Evolutionary conservation across 2,113 vertebrate species (phyloP), one percentile per base, ranked within the genome.

Genomic region (Panurus biarmicus): DNA sequence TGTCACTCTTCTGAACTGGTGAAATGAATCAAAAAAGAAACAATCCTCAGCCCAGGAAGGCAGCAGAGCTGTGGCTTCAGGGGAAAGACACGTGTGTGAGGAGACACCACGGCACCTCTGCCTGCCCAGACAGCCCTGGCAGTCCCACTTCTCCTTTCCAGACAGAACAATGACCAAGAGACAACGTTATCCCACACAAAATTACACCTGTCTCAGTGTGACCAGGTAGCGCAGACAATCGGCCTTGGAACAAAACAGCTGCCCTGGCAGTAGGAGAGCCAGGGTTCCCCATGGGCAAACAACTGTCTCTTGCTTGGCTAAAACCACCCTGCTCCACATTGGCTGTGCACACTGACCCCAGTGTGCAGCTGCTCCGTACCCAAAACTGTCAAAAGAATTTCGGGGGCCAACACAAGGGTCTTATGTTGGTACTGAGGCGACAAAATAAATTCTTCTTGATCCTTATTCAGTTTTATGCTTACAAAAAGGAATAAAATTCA

Each of bases 381-480:
- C 56, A 51, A 53, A 69, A 47, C 12, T 25, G 18, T 25, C 62
- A 33, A 20, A 72, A 90, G 80, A 75, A 72, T 36, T 6, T 42
- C 22, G 79, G 74, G 35, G 24, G 13, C 81, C 28, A 25, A 9
- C 40, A 20, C 5, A 5, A 45, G 29, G 5, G 25, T 50, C 62
- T 79, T 31, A 24, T 7, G 10, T 23, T 2, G 0, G 66, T 82
- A 36, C 12, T 20, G 26, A 87, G 66, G 42, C 0, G 1, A 65
- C n/a, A 60, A 71, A 84, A 45, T 42, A 13, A 29, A 4, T 3
- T 38, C 57, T 67, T 77, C 62, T 57, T 50, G 8, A 69, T 74
- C 73, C 25, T 72, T 65, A 16, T 25, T 94, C 36, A 31, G 56
- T 74, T 86, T 77, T 85, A 91, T 82, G 60, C 36, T 84, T 91